phyloP scores from a whole-genome alignment of 1,140 invertebrate species.

The Teleogryllus occipitalis region DNA sequence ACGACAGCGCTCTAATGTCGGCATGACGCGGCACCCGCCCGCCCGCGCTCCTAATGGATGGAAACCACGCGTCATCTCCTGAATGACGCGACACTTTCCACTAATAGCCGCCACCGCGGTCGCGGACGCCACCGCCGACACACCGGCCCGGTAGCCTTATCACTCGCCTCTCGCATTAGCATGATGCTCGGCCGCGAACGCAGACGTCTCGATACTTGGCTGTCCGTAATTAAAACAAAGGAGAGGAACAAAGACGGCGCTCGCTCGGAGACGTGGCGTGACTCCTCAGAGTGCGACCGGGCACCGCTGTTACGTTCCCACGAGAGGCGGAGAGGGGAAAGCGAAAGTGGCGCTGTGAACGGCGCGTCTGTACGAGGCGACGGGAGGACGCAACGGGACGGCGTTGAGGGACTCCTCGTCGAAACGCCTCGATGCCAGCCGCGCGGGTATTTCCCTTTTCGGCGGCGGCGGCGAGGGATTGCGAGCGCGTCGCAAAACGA shows the following conservation, averaged over 20 bases:
- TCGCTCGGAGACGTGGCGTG: background rate
- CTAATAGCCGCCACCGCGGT: background rate
- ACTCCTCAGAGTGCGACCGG: background rate
- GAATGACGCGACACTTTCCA: background rate
- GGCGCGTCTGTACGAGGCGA: too few relatives aligned
- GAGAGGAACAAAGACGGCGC: background rate
- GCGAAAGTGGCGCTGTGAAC: too few relatives aligned
- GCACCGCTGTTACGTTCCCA: background rate
- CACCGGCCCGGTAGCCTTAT: background rate
- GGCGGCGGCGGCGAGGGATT: too few relatives aligned
- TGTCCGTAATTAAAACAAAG: background rate
- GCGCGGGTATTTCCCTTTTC: too few relatives aligned
- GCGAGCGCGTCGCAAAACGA: background rate
- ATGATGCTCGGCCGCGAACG: background rate
- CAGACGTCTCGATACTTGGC: background rate
- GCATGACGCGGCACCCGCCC: background rate
- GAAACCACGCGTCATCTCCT: background rate
- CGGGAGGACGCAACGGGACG: too few relatives aligned
- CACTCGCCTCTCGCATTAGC: background rate
- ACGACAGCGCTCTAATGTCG: background rate
- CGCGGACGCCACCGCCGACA: background rate
- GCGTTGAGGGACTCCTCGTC: too few relatives aligned
- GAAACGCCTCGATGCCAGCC: too few relatives aligned
- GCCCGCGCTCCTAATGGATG: background rate
- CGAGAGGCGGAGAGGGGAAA: background rate